Conservation (phyloP, 2,888 invertebrate species). For the Pachliopta kotzebuea region DNA sequence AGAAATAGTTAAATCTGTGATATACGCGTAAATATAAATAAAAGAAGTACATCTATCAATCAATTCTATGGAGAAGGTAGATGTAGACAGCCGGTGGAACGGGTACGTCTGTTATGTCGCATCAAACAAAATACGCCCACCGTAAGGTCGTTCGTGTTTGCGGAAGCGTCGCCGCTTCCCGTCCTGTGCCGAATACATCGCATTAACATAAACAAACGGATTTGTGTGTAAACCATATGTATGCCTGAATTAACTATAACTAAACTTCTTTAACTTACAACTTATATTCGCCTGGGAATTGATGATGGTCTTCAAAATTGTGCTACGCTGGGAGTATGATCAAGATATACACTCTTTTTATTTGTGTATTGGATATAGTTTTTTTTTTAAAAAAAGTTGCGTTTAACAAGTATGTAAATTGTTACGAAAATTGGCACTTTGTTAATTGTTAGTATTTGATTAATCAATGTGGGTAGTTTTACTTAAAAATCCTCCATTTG, state of each 20-base stretch:
- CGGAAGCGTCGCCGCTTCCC: constrained; percentile 11
- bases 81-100: background rate
- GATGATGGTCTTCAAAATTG: background rate
- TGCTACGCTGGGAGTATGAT: no score
- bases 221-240: background rate
- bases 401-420: no score
- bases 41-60: no score
- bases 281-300: background rate
- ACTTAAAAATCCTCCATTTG: background rate
- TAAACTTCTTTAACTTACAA: background rate
- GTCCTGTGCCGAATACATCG: background rate
- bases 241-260: background rate
- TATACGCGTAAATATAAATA: no score
- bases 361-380: no score
- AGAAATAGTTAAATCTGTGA: no score
- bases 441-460: no score
- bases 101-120: background rate
- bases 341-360: no score
- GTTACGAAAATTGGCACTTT: no score
- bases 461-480: no score
- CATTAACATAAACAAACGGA: constrained; percentile 8
- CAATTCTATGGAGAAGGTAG: no score
- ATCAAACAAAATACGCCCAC: constrained; percentile 11
- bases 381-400: no score
- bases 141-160: constrained; percentile 12